Conservation (phyloP, 2,113 vertebrate species). For the Callospermophilus lateralis region DNA sequence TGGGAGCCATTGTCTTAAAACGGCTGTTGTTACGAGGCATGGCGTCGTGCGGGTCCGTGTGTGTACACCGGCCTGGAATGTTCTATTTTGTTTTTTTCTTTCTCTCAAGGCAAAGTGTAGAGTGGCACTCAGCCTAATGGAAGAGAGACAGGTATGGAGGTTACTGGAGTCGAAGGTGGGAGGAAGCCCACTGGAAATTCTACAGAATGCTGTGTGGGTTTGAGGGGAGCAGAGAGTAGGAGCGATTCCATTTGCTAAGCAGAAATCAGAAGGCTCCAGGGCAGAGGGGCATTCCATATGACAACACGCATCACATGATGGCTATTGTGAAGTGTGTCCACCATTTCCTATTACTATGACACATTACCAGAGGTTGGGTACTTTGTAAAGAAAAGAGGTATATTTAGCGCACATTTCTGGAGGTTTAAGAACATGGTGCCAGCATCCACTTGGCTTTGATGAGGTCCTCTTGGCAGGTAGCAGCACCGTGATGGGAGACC, state of each 20-base stretch:
- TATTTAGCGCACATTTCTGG: not conserved
- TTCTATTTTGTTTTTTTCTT: not conserved
- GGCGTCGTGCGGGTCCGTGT: not conserved
- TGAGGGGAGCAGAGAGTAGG: not conserved
- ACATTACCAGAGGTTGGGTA: not conserved
- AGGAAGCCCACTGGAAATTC: not conserved
- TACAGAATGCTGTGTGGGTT: not conserved
- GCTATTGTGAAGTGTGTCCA: not conserved
- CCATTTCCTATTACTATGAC: not conserved
- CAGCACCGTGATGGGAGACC: not conserved
- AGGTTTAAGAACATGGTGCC: not conserved
- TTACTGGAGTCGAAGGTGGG: not conserved
- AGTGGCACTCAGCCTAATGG: not conserved
- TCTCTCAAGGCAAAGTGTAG: not conserved
- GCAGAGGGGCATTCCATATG: not conserved
- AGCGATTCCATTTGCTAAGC: not conserved
- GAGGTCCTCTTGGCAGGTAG: not conserved
- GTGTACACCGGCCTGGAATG: not conserved
- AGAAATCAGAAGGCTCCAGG: not conserved
- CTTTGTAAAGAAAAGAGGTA: not conserved
- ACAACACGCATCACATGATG: accelerated
- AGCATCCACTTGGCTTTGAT: not conserved
- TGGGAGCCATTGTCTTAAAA: not conserved
- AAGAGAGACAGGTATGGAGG: not conserved
- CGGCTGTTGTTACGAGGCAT: accelerated